These are phyloP conservation scores for Okapia johnstoni DNA, from an alignment of 2,113 vertebrate species.

Conservation along the genomic window DNA sequence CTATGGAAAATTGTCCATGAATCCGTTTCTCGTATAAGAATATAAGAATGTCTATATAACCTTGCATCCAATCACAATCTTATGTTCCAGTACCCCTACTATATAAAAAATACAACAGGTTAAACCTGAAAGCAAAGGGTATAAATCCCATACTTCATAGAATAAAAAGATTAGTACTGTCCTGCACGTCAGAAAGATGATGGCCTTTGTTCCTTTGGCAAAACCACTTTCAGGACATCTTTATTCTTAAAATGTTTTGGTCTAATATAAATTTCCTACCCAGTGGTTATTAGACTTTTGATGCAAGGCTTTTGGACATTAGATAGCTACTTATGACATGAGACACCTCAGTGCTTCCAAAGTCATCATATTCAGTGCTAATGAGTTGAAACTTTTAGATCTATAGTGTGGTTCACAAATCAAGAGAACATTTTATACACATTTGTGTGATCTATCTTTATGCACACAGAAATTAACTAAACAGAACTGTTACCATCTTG, in stretches of 20 bases:
- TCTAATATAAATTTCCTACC: not conserved
- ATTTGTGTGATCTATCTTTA: not conserved
- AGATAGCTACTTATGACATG: not conserved
- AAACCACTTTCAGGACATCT: not conserved
- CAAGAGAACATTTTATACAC: conserved; percentile 30
- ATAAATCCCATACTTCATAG: not conserved
- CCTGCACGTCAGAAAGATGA: not conserved
- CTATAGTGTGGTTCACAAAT: conserved; percentile 25
- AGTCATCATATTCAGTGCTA: conserved; percentile 58
- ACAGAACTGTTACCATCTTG: not conserved
- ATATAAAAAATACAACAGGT: not conserved
- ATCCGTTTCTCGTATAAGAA: not conserved
- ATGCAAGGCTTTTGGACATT: not conserved
- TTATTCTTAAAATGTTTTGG: not conserved
- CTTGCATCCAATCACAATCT: not conserved
- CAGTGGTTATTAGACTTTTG: not conserved
- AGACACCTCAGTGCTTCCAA: conserved; percentile 40
- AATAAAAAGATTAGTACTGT: not conserved
- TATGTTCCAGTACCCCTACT: not conserved
- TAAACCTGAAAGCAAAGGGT: not conserved
- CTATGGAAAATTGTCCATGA: not conserved
- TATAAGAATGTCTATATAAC: not conserved
- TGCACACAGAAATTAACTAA: conserved; percentile 14
- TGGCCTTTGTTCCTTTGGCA: not conserved
- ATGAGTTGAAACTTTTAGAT: conserved; percentile 45